Base-by-base conservation (phyloP, 2,113 vertebrate genomes). In the Cyanoderma ruficeps region DNA sequence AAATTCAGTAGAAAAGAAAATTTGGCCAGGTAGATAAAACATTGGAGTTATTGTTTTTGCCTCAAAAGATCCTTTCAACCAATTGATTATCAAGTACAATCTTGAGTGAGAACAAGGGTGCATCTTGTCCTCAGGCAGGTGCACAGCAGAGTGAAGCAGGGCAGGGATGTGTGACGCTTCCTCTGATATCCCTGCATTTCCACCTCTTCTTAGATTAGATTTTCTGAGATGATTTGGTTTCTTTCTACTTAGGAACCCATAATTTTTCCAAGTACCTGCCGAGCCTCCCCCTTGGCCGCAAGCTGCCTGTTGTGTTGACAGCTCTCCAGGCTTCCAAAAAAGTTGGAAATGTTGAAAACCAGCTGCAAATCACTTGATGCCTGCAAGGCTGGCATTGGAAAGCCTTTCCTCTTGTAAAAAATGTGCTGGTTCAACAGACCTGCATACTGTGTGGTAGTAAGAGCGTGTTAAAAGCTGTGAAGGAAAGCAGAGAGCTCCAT, bases 361-460 rank as follows among this genome's bases (percentile, higher is more conserved):
- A 74, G 30, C 59, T 77, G 31, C 30, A 44, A 53, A 59, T 57
- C 49, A 37, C n/a, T 75, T 15, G n/a, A 6, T 12, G 19, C 18
- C 46, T 57, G 24, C 24, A 47, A 82, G 14, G 37, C 11, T 79
- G 74, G 10, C 19, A 15, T 27, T 14, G 44, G 50, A 67, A 49
- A 75, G 22, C 42, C 39, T 63, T 88, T 74, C 35, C 39, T 21
- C 10, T 31, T 50, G n/a, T 18, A 35, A 22, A 27, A 28, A 37
- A 28, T 31, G 9, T 31, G 37, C 30, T 70, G 25, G 15, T 75
- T 55, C 28, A 55, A 41, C 56, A 70, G 46, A 49, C 13, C 22
- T 61, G 37, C 17, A 0, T 4, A 5, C 13, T 72, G 41, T 1
- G 0, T 4, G 18, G 33, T 13, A 46, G n/a, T 10, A 35, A 31